A percentile compares a stretch with the other conserved stretches of the same genome.
phyloP scores from a whole-genome alignment of 2,797 vertebrate species.

The Hafferia zeledoni region DNA sequence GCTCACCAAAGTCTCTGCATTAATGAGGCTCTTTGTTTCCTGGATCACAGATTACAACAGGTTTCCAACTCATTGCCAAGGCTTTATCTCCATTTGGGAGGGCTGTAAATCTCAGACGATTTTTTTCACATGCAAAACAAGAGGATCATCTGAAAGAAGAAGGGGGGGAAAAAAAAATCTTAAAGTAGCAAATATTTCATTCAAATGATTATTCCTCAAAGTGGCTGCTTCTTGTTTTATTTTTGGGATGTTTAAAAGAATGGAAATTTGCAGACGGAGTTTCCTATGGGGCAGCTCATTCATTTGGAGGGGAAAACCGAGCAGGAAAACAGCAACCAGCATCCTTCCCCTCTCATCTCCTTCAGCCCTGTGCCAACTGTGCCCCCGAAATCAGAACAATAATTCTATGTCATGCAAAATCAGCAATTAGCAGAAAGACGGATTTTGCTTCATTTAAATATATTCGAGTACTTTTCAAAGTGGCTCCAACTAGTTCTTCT shows the following conservation, averaged over 20 bases:
- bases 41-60: conserved; percentile 91
- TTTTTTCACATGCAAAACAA: conserved; percentile 74
- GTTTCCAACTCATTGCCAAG: conserved; percentile 85
- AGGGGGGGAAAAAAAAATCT: neutral
- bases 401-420: conserved; percentile 52
- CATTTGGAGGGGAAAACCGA: neutral
- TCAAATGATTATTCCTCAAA: conserved; percentile 47
- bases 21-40: conserved; percentile 96
- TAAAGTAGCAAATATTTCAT: conserved; percentile 60
- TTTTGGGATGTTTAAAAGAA: conserved; percentile 41
- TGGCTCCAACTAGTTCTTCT: conserved; percentile 52
- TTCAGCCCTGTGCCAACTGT: neutral
- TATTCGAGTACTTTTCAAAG: conserved; percentile 57
- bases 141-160: conserved; percentile 61
- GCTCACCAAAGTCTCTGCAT: conserved; percentile 89
- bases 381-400: neutral
- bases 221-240: conserved; percentile 8
- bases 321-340: neutral
- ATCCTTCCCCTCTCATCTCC: neutral
- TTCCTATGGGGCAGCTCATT: neutral
- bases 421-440: conserved; percentile 50
- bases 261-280: neutral
- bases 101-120: conserved; percentile 79
- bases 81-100: conserved; percentile 79
- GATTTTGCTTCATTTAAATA: conserved; percentile 57